These are phyloP conservation scores for Cynaeus angustus DNA, from an alignment of 2,888 invertebrate genomes.

Conservation along the genomic window DNA sequence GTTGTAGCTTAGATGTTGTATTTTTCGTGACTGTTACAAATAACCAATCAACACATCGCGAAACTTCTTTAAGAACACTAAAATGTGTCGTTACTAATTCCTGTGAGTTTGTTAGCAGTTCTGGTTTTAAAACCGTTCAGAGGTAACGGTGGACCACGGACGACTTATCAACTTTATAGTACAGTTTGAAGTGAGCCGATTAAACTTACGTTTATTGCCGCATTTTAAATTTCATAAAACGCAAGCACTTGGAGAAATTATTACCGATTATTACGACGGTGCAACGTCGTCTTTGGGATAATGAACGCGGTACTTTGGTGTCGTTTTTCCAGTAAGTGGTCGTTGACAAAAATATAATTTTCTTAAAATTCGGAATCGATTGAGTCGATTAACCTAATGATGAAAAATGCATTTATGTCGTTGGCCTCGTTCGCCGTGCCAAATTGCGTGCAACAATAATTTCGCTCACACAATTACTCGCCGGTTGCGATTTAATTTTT, in stretches of 20 bases:
- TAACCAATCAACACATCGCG: too few relatives aligned
- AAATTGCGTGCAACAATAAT: constrained; percentile 48
- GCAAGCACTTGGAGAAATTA: constrained; percentile 37
- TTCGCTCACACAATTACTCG: constrained; percentile 46
- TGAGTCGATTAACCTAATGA: constrained; percentile 32
- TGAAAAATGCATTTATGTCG: constrained; percentile 35
- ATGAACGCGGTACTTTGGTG: constrained; percentile 6
- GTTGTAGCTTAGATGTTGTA: too few relatives aligned
- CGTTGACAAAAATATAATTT: constrained; percentile 20
- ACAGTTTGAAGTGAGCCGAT: constrained; percentile 46
- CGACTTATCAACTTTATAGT: constrained; percentile 45
- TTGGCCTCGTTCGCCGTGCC: constrained; percentile 44
- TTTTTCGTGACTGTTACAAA: too few relatives aligned
- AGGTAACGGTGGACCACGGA: constrained; percentile 20
- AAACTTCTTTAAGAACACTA: too few relatives aligned
- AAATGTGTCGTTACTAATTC: too few relatives aligned
- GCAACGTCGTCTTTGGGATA: constrained; percentile 25
- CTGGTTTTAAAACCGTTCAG: constrained; percentile 1
- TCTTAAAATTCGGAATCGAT: constrained; percentile 15
- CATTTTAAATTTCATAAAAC: constrained; percentile 49
- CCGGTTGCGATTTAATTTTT: constrained; percentile 48
- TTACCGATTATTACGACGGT: constrained; percentile 35
- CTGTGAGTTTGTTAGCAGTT: not conserved
- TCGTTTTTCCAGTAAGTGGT: not conserved
- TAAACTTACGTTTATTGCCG: constrained; percentile 45